Evolutionary conservation across 64 coral and sea anemone species (phyloP), one percentile per base, ranked within the genome.

Genomic region (Stylophora pistillata): DNA sequence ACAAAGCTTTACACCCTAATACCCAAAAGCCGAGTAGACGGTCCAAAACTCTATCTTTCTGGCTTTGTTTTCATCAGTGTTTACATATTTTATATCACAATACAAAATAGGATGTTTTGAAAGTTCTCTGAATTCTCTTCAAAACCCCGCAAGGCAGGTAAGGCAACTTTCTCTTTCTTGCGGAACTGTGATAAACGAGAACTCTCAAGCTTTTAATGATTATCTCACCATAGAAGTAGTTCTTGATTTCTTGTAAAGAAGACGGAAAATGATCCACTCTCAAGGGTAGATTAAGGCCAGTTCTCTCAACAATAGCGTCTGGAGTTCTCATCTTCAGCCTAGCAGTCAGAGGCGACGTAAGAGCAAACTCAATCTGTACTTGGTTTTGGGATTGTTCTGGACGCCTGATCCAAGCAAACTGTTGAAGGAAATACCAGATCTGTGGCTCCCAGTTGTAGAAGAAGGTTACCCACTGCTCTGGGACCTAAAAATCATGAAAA

Each of bases 371-470:
- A 27, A 84, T 52, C 6, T n/a, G 58, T 11, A 92, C 53, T 72
- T 92, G 58, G 13, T 77, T 76, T 15, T 6, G 31, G 11, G 25
- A 29, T 4, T 79, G 74, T 33, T 86, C 20, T 30, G 55, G 30
- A 25, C 82, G 73, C 18, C 29, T 47, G 12, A 92, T 18, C 53
- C 72, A 92, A 18, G 71, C 80, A 71, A 86, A 86, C 23, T 41
- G 18, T 29, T 92, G 90, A 15, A 92, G 21, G 2, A 61, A 66
- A 37, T 92, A 86, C 82, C 60, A 65, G 26, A 92, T 68, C 82
- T 92, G 90, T 17, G 82, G 82, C 58, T 92, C 73, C 28, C 71
- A 92, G 31, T 92, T 56, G 0, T 78, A 69, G 7, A 86, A 58
- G 21, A 86, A 53, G 10, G 54, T 76, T 32, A 41, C 78, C 73